These are phyloP conservation scores for Hydrolagus affinis DNA, from an alignment of 2,113 vertebrate genomes.

Conservation along the genomic window DNA sequence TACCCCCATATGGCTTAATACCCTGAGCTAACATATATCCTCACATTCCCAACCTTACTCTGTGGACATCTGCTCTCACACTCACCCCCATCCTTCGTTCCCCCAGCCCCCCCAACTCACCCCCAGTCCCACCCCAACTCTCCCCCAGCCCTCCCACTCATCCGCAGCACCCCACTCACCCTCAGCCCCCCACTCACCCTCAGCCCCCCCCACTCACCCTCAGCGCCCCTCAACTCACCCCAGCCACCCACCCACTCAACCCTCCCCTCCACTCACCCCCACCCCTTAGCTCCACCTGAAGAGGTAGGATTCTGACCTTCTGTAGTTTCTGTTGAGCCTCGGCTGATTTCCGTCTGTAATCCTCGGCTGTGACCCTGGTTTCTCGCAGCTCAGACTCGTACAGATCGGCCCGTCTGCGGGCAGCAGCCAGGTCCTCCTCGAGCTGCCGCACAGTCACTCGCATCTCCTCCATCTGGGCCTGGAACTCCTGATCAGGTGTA, in stretches of 20 bases:
- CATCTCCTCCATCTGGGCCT: conserved; percentile 96
- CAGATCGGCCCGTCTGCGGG: conserved; percentile 87
- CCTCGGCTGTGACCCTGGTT: conserved; percentile 79
- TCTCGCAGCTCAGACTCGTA: conserved; percentile 90
- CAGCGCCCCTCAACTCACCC: background rate
- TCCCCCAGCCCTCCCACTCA: too few relatives aligned
- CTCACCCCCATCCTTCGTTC: too few relatives aligned
- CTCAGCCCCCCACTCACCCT: too few relatives aligned
- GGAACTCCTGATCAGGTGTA: conserved; percentile 72
- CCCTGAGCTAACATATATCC: too few relatives aligned
- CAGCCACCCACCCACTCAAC: conserved; percentile 15
- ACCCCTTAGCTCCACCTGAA: background rate
- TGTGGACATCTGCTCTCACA: too few relatives aligned
- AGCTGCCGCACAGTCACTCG: conserved; percentile 86
- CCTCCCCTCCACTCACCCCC: background rate
- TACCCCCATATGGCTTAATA: too few relatives aligned
- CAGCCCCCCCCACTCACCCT: background rate
- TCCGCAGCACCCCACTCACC: too few relatives aligned
- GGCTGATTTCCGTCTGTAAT: conserved; percentile 83
- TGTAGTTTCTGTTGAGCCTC: conserved; percentile 87
- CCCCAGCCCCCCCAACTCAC: too few relatives aligned
- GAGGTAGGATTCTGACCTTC: conserved; percentile 63
- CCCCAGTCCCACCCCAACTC: too few relatives aligned
- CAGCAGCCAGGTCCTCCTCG: conserved; percentile 92
- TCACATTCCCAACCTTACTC: too few relatives aligned